Percentiles rank a stretch among this genome's conserved stretches.
Evolutionary conservation across 1,140 invertebrate genomes (phyloP).

Genomic region (Drosophila auraria): DNA sequence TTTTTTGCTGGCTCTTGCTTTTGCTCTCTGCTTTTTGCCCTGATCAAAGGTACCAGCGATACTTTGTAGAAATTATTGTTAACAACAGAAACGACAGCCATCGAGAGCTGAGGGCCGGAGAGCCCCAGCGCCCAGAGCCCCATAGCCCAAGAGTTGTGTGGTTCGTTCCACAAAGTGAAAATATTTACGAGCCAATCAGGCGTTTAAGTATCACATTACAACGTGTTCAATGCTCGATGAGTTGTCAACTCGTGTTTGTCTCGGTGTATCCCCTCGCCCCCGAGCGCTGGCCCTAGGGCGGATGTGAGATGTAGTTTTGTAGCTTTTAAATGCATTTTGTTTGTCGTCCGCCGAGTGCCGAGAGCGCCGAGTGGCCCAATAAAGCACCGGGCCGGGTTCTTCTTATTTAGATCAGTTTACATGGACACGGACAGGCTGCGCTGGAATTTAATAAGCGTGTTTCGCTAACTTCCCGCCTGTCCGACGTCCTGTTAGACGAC

Average conservation of each 20-base stretch:
- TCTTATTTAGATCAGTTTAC: slow-evolving; percentile 84
- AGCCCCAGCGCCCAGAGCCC: not conserved
- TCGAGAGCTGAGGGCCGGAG: slow-evolving; percentile 13
- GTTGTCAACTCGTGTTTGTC: slow-evolving; percentile 84
- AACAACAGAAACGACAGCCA: slow-evolving; percentile 76
- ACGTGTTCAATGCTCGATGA: slow-evolving; percentile 85
- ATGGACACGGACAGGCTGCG: slow-evolving; percentile 64
- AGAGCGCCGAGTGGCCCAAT: slow-evolving; percentile 64
- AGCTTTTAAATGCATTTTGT: slow-evolving; percentile 84
- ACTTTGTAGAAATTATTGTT: slow-evolving; percentile 85
- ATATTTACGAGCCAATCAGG: slow-evolving; percentile 85
- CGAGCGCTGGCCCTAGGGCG: slow-evolving; percentile 9
- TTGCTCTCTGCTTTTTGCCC: not conserved
- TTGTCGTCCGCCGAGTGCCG: slow-evolving; percentile 61
- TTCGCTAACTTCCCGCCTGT: slow-evolving; percentile 70
- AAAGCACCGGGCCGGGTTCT: slow-evolving; percentile 54
- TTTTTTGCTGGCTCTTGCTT: slow-evolving; percentile 28
- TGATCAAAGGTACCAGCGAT: slow-evolving; percentile 57
- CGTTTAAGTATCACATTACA: slow-evolving; percentile 85
- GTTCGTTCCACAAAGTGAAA: slow-evolving; percentile 69
- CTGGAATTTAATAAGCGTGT: slow-evolving; percentile 79
- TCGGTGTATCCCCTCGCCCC: slow-evolving; percentile 37
- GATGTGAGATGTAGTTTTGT: slow-evolving; percentile 80
- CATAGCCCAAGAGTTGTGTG: slow-evolving; percentile 29
- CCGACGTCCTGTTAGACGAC: slow-evolving; percentile 40